Percentiles rank a stretch among this genome's conserved stretches.
Conservation (phyloP, 2,888 invertebrate genomes). For the Nymphalis urticae region DNA sequence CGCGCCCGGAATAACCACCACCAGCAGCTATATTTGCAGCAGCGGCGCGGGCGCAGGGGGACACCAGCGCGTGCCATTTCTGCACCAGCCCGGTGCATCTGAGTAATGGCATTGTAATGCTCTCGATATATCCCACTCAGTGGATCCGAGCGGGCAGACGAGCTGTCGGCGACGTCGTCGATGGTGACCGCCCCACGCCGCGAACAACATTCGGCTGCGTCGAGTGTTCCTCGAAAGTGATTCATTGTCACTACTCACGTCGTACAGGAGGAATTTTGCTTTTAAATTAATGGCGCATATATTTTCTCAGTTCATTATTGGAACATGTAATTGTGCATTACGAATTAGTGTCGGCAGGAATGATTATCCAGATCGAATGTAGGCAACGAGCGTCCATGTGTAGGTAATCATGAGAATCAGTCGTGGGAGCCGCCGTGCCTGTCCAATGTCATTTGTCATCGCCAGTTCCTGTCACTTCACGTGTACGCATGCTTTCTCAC, state of each 20-base stretch:
- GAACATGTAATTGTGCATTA: constrained; percentile 41
- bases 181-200: constrained; percentile 32
- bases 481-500: constrained; percentile 69
- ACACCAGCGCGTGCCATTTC: constrained; percentile 77
- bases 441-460: constrained; percentile 73
- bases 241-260: constrained; percentile 29
- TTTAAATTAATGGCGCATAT: constrained; percentile 44
- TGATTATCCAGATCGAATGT: constrained; percentile 48
- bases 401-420: constrained; percentile 64
- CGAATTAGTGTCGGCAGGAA: constrained; percentile 42
- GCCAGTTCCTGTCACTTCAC: constrained; percentile 68
- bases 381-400: constrained; percentile 41
- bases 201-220: constrained; percentile 22
- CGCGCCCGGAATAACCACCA: constrained; percentile 79
- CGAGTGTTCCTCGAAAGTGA: constrained; percentile 33
- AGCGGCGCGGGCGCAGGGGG: constrained; percentile 66
- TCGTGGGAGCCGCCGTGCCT: constrained; percentile 63
- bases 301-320: constrained; percentile 36
- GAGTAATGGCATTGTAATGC: constrained; percentile 81
- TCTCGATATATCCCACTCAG: constrained; percentile 74
- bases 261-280: constrained; percentile 33
- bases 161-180: constrained; percentile 62
- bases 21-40: constrained; percentile 80
- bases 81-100: constrained; percentile 81
- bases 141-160: constrained; percentile 66